Evolutionary conservation across 2,888 invertebrate genomes (phyloP).

Genomic region (Tholera decimalis): DNA sequence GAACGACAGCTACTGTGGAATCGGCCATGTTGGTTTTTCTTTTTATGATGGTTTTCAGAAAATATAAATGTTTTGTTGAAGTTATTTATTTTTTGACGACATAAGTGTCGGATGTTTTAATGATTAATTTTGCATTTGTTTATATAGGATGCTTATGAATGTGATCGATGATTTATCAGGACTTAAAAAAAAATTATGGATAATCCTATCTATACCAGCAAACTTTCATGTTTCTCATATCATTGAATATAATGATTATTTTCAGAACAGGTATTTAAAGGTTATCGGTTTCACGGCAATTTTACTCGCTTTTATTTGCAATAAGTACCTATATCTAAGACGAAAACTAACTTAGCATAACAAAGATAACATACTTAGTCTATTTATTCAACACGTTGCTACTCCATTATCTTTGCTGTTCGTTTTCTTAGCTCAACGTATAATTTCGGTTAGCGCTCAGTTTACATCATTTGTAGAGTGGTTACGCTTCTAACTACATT

Average conservation of each 20-base stretch:
- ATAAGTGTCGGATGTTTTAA: conserved; percentile 13
- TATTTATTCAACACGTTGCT: conserved; percentile 30
- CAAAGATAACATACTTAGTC: neutral
- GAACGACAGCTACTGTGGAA: conserved; percentile 73
- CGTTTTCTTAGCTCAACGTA: conserved; percentile 78
- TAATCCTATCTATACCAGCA: neutral
- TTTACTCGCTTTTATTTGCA: neutral
- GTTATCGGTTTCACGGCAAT: neutral
- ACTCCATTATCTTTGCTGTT: conserved; percentile 76
- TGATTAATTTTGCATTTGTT: neutral
- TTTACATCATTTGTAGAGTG: conserved; percentile 84
- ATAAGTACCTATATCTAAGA: neutral
- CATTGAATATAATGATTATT: neutral
- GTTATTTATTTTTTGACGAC: conserved; percentile 19
- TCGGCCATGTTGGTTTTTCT: conserved; percentile 34
- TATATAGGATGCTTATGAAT: conserved; percentile 1
- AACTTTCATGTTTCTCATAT: neutral
- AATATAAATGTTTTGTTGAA: conserved; percentile 1
- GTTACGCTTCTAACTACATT: conserved; percentile 83
- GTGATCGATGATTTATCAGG: conserved; percentile 3
- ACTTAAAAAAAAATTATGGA: conserved; percentile 19
- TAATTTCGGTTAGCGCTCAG: conserved; percentile 87
- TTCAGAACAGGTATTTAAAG: neutral
- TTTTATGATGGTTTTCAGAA: conserved; percentile 14
- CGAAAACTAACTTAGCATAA: neutral